These are phyloP conservation scores for Globicephala melas DNA, from an alignment of 2,113 vertebrate genomes.

Conservation along the genomic window DNA sequence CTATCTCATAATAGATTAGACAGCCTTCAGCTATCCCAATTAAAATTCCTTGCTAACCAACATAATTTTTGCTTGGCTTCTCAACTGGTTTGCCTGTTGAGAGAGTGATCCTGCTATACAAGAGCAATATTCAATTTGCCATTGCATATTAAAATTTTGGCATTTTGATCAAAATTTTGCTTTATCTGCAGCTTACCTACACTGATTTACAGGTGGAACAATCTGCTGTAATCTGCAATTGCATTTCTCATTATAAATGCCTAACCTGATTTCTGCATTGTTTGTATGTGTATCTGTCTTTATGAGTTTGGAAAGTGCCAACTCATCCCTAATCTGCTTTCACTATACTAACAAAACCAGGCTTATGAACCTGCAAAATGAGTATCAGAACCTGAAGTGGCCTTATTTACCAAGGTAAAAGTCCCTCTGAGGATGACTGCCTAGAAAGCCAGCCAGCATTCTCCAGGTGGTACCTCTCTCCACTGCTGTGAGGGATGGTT, in stretches of 20 bases:
- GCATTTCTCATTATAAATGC: background rate
- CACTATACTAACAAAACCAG: constrained; percentile 16
- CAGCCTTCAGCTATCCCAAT: background rate
- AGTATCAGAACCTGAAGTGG: background rate
- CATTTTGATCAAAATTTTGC: background rate
- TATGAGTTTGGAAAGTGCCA: background rate
- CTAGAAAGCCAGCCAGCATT: background rate
- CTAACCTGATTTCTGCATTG: background rate
- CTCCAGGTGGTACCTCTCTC: background rate
- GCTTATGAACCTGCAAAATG: background rate
- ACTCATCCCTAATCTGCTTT: background rate
- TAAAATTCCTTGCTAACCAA: background rate
- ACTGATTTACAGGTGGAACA: background rate
- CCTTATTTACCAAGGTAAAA: background rate
- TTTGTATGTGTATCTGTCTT: background rate
- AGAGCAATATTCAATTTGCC: background rate
- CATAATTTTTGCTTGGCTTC: background rate
- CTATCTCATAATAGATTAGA: background rate
- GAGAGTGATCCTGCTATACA: background rate
- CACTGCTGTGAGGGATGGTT: background rate
- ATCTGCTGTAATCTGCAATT: background rate
- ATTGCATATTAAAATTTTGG: background rate
- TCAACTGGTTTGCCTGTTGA: background rate
- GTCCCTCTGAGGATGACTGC: background rate
- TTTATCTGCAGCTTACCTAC: background rate